These are phyloP conservation scores for Eupithecia abbreviata DNA, from an alignment of 2,888 invertebrate genomes.

Conservation along the genomic window DNA sequence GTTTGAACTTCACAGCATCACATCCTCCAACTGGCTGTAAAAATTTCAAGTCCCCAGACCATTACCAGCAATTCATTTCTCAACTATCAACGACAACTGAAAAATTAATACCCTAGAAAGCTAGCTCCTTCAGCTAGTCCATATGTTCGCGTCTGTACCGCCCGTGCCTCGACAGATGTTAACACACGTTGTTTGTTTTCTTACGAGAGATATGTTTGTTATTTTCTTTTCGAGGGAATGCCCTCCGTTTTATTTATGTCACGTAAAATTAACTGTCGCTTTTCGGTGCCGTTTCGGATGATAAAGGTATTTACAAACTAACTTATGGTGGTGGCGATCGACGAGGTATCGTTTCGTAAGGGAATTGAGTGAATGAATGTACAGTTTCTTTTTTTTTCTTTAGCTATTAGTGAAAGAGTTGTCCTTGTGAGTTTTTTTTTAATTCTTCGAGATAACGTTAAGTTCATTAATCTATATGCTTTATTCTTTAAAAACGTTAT, in stretches of 20 bases:
- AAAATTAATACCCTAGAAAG: not conserved
- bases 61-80: not conserved
- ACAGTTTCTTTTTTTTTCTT: not conserved
- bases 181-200: conserved; percentile 83
- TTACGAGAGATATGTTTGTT: conserved; percentile 82
- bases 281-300: conserved; percentile 58
- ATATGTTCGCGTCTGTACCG: conserved; percentile 60
- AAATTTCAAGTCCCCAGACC: not conserved
- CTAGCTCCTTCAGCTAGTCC: not conserved
- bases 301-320: conserved; percentile 51
- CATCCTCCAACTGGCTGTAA: not conserved
- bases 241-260: conserved; percentile 79
- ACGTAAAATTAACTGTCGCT: conserved; percentile 77
- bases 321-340: conserved; percentile 4
- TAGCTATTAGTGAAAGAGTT: not conserved
- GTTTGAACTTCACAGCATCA: not conserved
- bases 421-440: not conserved
- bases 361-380: not conserved
- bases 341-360: not conserved
- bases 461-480: not conserved
- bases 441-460: not conserved
- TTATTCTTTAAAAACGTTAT: too few relatives aligned
- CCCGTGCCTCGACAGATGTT: conserved; percentile 81
- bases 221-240: conserved; percentile 67
- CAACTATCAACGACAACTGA: not conserved